Percentiles rank a stretch among this genome's conserved stretches.
Evolutionary conservation across 2,113 vertebrate species (phyloP).

Genomic region (Alethe castanea): DNA sequence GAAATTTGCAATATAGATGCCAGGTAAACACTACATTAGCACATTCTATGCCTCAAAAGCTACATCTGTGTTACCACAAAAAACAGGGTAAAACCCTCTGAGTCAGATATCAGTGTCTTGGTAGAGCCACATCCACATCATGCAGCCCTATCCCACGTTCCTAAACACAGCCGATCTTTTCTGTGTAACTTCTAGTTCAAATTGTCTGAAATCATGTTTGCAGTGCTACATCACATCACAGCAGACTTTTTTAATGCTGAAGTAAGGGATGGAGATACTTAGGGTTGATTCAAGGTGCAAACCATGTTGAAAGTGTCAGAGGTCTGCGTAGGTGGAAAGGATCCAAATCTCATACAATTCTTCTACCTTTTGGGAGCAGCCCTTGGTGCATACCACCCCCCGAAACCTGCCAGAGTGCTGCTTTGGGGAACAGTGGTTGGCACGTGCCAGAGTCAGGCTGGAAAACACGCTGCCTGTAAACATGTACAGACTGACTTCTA

Average conservation of each 20-base stretch:
- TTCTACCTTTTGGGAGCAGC: background rate
- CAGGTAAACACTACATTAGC: background rate
- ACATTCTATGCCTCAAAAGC: background rate
- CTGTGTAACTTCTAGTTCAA: background rate
- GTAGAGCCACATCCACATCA: background rate
- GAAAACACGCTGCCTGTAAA: background rate
- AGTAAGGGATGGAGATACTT: background rate
- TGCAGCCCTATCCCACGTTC: background rate
- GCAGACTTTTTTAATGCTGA: background rate
- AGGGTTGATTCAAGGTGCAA: background rate
- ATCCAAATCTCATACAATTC: background rate
- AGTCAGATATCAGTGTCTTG: background rate
- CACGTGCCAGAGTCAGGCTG: background rate
- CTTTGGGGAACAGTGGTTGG: background rate
- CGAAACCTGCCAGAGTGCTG: fast-evolving
- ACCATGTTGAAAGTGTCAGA: background rate
- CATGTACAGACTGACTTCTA: fast-evolving
- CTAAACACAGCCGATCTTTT: background rate
- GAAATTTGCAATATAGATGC: background rate
- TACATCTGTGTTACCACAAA: background rate
- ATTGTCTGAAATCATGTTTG: background rate
- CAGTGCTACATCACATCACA: background rate
- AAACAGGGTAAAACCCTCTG: background rate
- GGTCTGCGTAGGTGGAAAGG: background rate
- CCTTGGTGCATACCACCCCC: background rate